Conservation (phyloP, 2,113 vertebrate genomes). For the Sapayoa aenigma region DNA sequence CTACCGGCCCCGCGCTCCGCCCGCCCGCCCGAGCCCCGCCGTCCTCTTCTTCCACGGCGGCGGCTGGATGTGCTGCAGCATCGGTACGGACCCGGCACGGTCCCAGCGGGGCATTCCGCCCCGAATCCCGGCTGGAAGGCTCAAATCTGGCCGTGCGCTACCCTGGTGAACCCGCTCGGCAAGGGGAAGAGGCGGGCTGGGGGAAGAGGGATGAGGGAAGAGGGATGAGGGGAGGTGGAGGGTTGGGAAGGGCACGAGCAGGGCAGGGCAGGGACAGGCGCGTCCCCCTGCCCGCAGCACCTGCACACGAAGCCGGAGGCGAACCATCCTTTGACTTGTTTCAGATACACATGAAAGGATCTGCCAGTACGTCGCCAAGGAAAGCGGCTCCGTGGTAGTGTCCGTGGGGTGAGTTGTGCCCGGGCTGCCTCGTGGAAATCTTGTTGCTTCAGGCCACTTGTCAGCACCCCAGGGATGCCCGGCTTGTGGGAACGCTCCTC, state of each 20-base stretch:
- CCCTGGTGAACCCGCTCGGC: fast-evolving
- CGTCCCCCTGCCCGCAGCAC: fast-evolving
- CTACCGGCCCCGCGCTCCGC: neutral
- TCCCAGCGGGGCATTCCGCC: neutral
- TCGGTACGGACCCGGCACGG: neutral
- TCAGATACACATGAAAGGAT: conserved; percentile 72
- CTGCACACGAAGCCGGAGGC: neutral
- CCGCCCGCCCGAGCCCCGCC: neutral
- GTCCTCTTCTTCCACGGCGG: neutral
- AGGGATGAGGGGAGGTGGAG: too few species aligned
- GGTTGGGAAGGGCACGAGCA: neutral
- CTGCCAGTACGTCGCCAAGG: conserved; percentile 71
- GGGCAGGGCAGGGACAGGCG: neutral
- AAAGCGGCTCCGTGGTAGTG: conserved; percentile 68
- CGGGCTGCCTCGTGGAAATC: fast-evolving
- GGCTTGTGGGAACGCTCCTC: neutral
- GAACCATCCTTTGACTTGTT: neutral
- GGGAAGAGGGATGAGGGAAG: neutral
- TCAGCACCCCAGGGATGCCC: fast-evolving
- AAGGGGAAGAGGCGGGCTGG: fast-evolving
- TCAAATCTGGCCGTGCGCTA: neutral
- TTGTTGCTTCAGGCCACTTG: neutral
- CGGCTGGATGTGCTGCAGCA: neutral
- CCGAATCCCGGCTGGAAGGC: neutral
- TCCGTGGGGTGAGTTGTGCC: conserved; percentile 72